phyloP scores from a whole-genome alignment of 2,797 vertebrate species.

The Bradypus variegatus region DNA sequence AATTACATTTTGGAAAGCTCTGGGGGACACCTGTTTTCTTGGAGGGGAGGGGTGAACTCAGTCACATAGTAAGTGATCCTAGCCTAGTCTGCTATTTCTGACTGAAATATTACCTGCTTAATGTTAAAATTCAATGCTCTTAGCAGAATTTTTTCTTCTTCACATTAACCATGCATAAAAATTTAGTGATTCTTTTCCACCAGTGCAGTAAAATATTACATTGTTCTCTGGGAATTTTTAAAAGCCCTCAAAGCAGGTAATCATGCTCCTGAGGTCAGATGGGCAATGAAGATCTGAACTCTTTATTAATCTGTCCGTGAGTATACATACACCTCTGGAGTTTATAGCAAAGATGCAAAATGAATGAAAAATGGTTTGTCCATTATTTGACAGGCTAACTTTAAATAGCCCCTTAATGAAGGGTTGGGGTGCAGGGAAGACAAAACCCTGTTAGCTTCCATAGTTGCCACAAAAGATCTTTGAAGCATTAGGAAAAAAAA shows the following conservation, averaged over 20 bases:
- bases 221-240: background rate
- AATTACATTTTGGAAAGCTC: constrained; percentile 14
- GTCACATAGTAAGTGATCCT: background rate
- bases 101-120: background rate
- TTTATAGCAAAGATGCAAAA: constrained; percentile 8
- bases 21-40: background rate
- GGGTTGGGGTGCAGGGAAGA: background rate
- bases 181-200: background rate
- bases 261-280: background rate
- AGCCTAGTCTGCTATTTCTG: background rate
- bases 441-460: background rate
- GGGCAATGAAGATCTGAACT: background rate
- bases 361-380: background rate
- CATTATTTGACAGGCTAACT: background rate
- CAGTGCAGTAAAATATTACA: background rate
- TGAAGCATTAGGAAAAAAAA: background rate
- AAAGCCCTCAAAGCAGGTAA: background rate
- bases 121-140: background rate
- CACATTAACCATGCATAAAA: background rate
- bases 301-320: background rate
- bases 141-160: background rate
- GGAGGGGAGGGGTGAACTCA: background rate
- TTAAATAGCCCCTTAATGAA: background rate
- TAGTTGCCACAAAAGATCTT: background rate
- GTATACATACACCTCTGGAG: background rate